Percentiles rank a stretch among this genome's conserved stretches.
Conservation (phyloP, 2,888 invertebrate species). For the Acrobasis repandana region DNA sequence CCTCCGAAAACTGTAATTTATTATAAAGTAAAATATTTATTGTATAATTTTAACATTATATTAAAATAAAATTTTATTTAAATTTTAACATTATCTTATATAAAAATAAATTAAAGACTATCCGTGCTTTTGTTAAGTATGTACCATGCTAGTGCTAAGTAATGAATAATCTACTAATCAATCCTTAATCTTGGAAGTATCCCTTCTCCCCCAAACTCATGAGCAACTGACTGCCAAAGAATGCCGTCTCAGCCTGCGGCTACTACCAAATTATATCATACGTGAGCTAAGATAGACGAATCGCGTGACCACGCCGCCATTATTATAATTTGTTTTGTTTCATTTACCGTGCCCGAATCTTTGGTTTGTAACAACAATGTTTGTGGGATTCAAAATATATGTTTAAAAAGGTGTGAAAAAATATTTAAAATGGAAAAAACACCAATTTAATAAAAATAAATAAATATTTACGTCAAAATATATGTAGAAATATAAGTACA, state of each 20-base stretch:
- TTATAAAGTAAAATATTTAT: too few relatives aligned
- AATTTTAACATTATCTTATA: too few relatives aligned
- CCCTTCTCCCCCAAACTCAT: conserved; percentile 9
- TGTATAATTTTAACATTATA: too few relatives aligned
- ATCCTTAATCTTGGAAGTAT: neutral
- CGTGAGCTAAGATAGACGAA: conserved; percentile 69
- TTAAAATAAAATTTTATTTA: too few relatives aligned
- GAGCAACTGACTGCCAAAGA: conserved; percentile 46
- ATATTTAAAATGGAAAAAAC: neutral
- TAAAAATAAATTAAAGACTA: too few relatives aligned
- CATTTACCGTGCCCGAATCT: conserved; percentile 20
- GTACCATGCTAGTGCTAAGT: neutral
- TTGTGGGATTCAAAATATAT: neutral
- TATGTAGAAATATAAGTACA: too few relatives aligned
- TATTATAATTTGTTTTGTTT: conserved; percentile 70
- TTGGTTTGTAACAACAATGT: conserved; percentile 3
- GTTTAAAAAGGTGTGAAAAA: neutral
- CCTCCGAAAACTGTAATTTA: too few relatives aligned
- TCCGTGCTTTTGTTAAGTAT: neutral
- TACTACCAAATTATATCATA: conserved; percentile 67
- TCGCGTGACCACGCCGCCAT: conserved; percentile 71
- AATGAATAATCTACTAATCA: neutral
- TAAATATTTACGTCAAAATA: too few relatives aligned
- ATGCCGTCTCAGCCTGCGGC: conserved; percentile 64
- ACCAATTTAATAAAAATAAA: too few relatives aligned